phyloP scores from a whole-genome alignment of 2,797 vertebrate species.

The Sebastes oblongus region DNA sequence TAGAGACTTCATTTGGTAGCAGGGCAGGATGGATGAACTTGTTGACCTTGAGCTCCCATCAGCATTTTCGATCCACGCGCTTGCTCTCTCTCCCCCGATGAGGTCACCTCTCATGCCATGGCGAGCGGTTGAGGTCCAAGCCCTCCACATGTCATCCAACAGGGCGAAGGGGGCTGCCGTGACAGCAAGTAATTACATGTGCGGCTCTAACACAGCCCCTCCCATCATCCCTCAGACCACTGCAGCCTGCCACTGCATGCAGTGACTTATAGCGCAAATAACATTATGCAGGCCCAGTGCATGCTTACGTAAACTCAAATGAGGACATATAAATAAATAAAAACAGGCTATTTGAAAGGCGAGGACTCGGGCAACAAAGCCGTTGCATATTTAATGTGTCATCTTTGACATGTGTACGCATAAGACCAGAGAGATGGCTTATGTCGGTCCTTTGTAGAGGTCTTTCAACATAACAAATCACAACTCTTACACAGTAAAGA shows the following conservation, averaged over 20 bases:
- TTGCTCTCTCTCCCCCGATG: constrained; percentile 28
- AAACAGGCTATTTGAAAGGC: not conserved
- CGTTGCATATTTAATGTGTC: not conserved
- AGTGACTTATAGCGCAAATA: constrained; percentile 7
- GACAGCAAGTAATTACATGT: constrained; percentile 69
- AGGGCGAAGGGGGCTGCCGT: constrained; percentile 48
- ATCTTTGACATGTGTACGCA: constrained; percentile 6
- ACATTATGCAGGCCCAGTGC: constrained; percentile 1
- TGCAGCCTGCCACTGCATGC: constrained; percentile 7
- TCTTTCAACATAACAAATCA: constrained; percentile 32
- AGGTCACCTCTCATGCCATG: constrained; percentile 71
- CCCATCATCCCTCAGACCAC: constrained; percentile 4
- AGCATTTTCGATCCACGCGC: constrained; percentile 65
- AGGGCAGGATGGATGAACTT: constrained; percentile 59
- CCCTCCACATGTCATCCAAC: constrained; percentile 64
- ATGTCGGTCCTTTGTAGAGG: constrained; percentile 21
- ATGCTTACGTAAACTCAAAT: constrained; percentile 14
- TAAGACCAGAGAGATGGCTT: constrained; percentile 6
- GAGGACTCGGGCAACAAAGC: not conserved
- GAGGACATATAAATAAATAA: not conserved
- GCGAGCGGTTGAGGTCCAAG: constrained; percentile 53
- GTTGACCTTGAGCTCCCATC: constrained; percentile 72
- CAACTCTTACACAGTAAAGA: constrained; percentile 3
- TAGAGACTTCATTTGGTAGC: constrained; percentile 57
- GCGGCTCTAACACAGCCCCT: constrained; percentile 15